Conservation (phyloP, 2,113 vertebrate species). For the Tympanuchus pallidicinctus region DNA sequence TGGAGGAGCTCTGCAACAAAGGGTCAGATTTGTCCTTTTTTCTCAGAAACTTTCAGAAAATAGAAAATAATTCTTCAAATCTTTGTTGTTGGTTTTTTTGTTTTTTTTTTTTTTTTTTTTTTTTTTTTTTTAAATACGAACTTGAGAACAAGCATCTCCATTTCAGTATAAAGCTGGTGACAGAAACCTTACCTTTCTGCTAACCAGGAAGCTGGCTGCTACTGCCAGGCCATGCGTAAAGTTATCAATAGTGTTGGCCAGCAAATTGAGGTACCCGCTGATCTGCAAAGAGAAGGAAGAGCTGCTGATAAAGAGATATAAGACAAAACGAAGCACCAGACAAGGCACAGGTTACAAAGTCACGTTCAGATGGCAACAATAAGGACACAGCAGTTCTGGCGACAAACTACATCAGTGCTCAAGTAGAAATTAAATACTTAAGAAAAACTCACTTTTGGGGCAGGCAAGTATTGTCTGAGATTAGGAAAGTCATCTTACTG, state of each 20-base stretch:
- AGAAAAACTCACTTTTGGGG: not conserved
- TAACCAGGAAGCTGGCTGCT: slow-evolving; percentile 95
- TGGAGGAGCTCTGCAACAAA: not conserved
- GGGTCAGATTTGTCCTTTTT: not conserved
- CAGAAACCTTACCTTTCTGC: slow-evolving; percentile 90
- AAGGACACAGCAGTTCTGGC: not conserved
- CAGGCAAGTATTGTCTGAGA: not conserved
- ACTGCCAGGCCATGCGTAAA: slow-evolving; percentile 97
- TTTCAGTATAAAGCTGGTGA: not conserved
- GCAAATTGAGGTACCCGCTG: slow-evolving; percentile 95
- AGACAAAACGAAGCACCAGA: not conserved
- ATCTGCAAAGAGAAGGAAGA: slow-evolving; percentile 79
- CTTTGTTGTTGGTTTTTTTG: not conserved
- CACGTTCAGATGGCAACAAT: not conserved
- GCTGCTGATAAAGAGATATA: not conserved
- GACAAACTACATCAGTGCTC: not conserved
- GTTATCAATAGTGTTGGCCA: slow-evolving; percentile 98
- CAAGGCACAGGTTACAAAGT: not conserved
- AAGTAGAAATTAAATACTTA: not conserved
- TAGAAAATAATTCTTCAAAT: not conserved
- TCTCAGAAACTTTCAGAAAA: not conserved
- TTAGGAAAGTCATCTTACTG: slow-evolving; percentile 11
- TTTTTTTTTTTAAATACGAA: not conserved
- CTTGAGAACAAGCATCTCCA: not conserved
- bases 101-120: not conserved